Conservation (phyloP, 2,797 vertebrate genomes). For the Tamandua tetradactyla region DNA sequence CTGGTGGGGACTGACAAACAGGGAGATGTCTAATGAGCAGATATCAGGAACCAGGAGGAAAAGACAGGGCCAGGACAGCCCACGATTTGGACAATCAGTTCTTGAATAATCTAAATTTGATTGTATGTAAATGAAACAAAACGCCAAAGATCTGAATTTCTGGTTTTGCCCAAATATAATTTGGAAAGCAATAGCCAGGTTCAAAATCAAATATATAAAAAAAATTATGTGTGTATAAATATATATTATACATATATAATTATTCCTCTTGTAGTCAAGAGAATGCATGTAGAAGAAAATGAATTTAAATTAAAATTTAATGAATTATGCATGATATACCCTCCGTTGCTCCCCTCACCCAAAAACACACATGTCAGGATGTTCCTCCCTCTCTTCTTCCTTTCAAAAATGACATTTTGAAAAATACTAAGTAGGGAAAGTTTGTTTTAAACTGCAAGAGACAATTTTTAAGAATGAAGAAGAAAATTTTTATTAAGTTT, state of each 20-base stretch:
- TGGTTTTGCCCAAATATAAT: not conserved
- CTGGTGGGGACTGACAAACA: not conserved
- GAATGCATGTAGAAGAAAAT: not conserved
- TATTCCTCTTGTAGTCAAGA: not conserved
- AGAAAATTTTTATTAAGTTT: not conserved
- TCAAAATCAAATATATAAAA: not conserved
- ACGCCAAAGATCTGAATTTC: not conserved
- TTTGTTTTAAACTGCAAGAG: not conserved
- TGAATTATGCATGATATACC: not conserved
- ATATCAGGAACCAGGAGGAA: no score
- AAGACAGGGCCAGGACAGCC: no score
- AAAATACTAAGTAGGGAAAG: not conserved
- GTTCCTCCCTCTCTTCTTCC: not conserved
- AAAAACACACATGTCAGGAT: rapidly evolving
- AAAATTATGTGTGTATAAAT: not conserved
- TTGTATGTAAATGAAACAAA: not conserved
- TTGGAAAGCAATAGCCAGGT: no score
- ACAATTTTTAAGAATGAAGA: not conserved
- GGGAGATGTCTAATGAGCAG: not conserved
- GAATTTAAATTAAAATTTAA: not conserved
- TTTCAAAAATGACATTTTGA: not conserved
- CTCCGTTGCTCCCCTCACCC: no score
- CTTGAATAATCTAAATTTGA: not conserved
- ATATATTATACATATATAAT: no score
- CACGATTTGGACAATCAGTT: not conserved